Evolutionary conservation across 2,113 vertebrate genomes (phyloP), one percentile per base, ranked within the genome.

Genomic region (Ailurus styani): DNA sequence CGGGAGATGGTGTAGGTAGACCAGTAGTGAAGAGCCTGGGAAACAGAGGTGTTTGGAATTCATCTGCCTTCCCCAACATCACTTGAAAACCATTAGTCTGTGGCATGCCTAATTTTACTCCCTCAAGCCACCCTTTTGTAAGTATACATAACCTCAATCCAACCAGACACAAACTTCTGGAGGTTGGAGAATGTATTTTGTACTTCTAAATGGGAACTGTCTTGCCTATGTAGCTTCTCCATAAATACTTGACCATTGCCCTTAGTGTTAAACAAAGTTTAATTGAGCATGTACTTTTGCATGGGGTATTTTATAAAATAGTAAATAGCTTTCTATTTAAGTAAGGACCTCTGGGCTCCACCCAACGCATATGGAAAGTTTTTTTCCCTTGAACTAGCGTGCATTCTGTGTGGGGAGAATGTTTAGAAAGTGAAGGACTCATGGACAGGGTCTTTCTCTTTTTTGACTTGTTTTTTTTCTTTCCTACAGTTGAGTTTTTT

Each of bases 191-290:
- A 47, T 47, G 6, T 23, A 18, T 75, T 84, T 82, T 29, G 15
- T 52, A 70, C 8, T 7, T n/a, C 13, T 79, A 25, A 11, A 42
- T 29, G 73, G 79, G 5, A 14, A 25, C 68, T n/a, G 2, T 70
- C 78, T 93, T 84, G 60, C 62, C 52, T 31, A 0, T 50, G 29
- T 34, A 87, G 62, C 75, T 78, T 79, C 54, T 87, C 15, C 29
- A 95, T 97, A 98, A 98, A 97, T 96, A 96, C 96, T 98, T 96
- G 73, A 83, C 95, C 91, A 9, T 97, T 98, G 93, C 12, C 60
- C 96, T 98, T 93, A 77, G 88, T 96, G 70, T 96, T 97, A 95
- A 98, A 93, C 94, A 93, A 96, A 98, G 84, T 95, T 93, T 89
- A 97, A 96, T 96, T 98, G 97, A 98, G 93, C 97, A 62, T 62